Conservation (phyloP, 2,797 vertebrate genomes). For the Rallus crepitans region DNA sequence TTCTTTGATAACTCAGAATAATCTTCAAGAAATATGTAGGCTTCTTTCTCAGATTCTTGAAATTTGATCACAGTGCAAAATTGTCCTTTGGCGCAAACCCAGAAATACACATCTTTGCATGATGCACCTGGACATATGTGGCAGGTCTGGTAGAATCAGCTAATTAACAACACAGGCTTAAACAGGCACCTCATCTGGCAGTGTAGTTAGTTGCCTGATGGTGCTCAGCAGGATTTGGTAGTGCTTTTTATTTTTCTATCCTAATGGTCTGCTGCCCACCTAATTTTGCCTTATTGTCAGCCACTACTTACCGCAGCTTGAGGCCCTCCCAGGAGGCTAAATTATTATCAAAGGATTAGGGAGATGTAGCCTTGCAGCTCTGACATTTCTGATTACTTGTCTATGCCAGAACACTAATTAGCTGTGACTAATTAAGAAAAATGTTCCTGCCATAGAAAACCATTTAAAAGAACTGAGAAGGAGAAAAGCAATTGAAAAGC, state of each 20-base stretch:
- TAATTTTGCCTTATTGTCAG: constrained; percentile 90
- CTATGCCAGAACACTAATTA: constrained; percentile 91
- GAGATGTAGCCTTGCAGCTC: constrained; percentile 88
- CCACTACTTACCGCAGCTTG: constrained; percentile 89
- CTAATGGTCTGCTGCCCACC: constrained; percentile 90
- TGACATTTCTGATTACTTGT: constrained; percentile 91
- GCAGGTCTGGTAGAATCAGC: constrained; percentile 87
- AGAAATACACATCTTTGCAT: constrained; percentile 82
- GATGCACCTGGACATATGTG: constrained; percentile 88
- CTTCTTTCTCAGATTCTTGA: constrained; percentile 80
- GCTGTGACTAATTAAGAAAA: constrained; percentile 93
- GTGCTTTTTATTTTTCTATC: constrained; percentile 88
- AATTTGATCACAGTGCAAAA: constrained; percentile 82
- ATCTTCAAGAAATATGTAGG: constrained; percentile 80
- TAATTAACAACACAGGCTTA: constrained; percentile 90
- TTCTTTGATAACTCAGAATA: constrained; percentile 83
- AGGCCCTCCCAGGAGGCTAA: constrained; percentile 89
- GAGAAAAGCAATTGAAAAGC: constrained; percentile 85
- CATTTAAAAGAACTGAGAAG: constrained; percentile 86
- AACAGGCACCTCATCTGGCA: constrained; percentile 90
- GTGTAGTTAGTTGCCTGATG: constrained; percentile 88
- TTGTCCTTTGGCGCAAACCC: constrained; percentile 83
- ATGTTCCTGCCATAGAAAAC: constrained; percentile 87
- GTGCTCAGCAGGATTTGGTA: constrained; percentile 87
- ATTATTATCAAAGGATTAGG: constrained; percentile 91